Evolutionary conservation across 2,113 vertebrate genomes (phyloP), one percentile per base, ranked within the genome.

Genomic region (Vidua chalybeata): DNA sequence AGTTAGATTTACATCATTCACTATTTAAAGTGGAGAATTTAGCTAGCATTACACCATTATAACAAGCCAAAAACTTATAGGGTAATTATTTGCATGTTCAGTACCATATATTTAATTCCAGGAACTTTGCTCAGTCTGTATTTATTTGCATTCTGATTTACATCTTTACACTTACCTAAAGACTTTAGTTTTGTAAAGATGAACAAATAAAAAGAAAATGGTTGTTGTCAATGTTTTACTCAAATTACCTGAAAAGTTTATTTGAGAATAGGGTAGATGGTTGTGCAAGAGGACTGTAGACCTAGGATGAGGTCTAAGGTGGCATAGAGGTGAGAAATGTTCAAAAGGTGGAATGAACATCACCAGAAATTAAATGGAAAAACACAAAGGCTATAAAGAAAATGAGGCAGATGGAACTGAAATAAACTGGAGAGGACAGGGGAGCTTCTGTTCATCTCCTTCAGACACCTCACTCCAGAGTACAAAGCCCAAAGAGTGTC

Each of bases 1-100:
- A 84, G 69, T 85, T 90, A 86, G 39, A 92, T 61, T 94, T 94
- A 95, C 63, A 73, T 84, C 37, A 80, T 62, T 74, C 55, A n/a
- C 31, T 83, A 84, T 54, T 82, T 96, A 77, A 85, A 83, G 55
- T 73, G 23, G 51, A 48, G 27, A 89, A 89, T 55, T 82, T 81
- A 91, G 49, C 49, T 87, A 86, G 35, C 84, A 94, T 96, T 94
- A 89, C 61, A 83, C 30, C 11, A 77, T 12, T 49, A 16, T 62
- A 96, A 94, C 10, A 12, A 54, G 46, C 24, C 6, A 43, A 54
- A 88, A 85, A 55, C 30, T 83, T 66, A 54, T 4, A 85, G 52
- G 41, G 56, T 80, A 80, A 64, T 92, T 86, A 88, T 73, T 83
- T 85, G 45, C 63, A 80, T 90, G 20, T 37, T 89, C 66, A 48